phyloP scores from a whole-genome alignment of 2,888 invertebrate genomes.

The Temnothorax unifasciatus region DNA sequence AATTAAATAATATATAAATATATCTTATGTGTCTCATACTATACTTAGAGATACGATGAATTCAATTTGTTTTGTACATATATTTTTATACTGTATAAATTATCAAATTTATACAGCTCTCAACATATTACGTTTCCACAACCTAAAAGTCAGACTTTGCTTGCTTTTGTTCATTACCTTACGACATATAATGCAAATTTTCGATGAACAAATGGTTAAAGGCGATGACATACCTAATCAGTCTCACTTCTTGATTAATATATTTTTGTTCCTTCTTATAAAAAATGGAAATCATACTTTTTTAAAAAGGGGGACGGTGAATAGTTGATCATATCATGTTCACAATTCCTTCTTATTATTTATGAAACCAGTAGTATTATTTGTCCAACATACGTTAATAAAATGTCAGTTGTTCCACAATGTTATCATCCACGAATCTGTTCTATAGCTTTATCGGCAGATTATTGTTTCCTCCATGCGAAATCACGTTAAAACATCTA shows the following conservation, averaged over 20 bases:
- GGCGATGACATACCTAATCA: slow-evolving; percentile 51
- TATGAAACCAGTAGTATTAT: slow-evolving; percentile 11
- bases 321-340: background rate
- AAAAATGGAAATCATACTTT: slow-evolving; percentile 3
- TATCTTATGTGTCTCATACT: slow-evolving; percentile 19
- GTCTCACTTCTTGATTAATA: slow-evolving; percentile 52
- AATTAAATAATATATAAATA: slow-evolving; percentile 25
- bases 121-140: background rate
- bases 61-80: slow-evolving; percentile 10
- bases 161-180: slow-evolving; percentile 13
- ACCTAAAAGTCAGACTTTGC: background rate
- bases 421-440: slow-evolving; percentile 32
- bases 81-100: slow-evolving; percentile 6
- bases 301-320: background rate
- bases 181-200: slow-evolving; percentile 6
- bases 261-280: slow-evolving; percentile 1
- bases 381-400: slow-evolving; percentile 31
- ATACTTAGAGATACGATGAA: background rate
- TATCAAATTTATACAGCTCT: background rate
- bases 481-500: slow-evolving; percentile 61
- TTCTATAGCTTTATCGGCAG: slow-evolving; percentile 33
- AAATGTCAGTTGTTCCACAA: slow-evolving; percentile 35
- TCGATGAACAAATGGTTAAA: slow-evolving; percentile 5
- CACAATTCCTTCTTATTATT: slow-evolving; percentile 6
- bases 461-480: slow-evolving; percentile 46